These are phyloP conservation scores for Cerastis rubricosa DNA, from an alignment of 2,888 invertebrate genomes.

Conservation along the genomic window DNA sequence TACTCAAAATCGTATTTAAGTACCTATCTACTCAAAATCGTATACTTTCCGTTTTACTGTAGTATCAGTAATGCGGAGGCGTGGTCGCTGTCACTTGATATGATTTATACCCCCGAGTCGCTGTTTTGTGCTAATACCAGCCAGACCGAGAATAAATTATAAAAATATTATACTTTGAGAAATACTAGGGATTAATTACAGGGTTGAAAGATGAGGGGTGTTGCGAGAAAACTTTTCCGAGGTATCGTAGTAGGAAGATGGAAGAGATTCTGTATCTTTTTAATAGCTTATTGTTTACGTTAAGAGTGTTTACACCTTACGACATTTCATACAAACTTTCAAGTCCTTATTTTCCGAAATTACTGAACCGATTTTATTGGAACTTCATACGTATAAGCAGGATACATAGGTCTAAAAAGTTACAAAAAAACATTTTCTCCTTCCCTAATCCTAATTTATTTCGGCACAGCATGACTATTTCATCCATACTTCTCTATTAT, in stretches of 20 bases:
- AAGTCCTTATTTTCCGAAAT: no score
- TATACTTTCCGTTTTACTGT: slow-evolving; percentile 22
- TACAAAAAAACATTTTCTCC: no score
- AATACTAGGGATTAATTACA: slow-evolving; percentile 56
- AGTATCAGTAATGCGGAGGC: slow-evolving; percentile 62
- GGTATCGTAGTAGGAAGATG: background rate
- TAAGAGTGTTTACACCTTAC: no score
- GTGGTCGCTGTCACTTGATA: slow-evolving; percentile 66
- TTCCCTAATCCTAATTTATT: no score
- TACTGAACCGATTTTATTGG: no score
- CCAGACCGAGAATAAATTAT: slow-evolving; percentile 50
- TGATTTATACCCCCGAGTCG: slow-evolving; percentile 65
- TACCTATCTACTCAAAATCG: background rate
- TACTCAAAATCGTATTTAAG: background rate
- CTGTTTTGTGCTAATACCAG: slow-evolving; percentile 66
- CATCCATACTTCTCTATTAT: no score
- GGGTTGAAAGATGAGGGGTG: slow-evolving; percentile 28
- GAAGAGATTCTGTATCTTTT: background rate
- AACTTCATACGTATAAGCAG: no score
- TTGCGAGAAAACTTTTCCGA: slow-evolving; percentile 6
- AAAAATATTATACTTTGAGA: slow-evolving; percentile 47
- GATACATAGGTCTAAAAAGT: no score
- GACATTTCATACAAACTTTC: no score
- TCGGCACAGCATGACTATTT: no score
- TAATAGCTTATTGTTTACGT: background rate